Percentiles rank a stretch among this genome's conserved stretches.
These are phyloP conservation scores for Lepus americanus DNA, from an alignment of 2,113 vertebrate genomes.

Conservation along the genomic window DNA sequence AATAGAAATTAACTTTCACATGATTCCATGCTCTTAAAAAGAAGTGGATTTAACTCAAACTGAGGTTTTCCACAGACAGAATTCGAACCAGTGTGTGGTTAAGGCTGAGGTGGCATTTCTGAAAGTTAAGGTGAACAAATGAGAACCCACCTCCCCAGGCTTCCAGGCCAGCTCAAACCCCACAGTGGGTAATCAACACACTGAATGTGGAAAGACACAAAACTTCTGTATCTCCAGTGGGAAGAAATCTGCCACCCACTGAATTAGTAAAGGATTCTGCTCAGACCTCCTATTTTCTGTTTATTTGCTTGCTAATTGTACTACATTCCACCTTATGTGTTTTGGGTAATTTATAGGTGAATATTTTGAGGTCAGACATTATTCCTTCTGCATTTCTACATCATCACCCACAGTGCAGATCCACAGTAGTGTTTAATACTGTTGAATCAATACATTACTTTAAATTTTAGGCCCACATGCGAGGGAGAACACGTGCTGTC, in stretches of 20 bases:
- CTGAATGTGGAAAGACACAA: background rate
- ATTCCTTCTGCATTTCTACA: background rate
- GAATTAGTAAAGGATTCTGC: background rate
- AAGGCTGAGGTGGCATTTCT: background rate
- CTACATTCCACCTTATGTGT: background rate
- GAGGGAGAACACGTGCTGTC: no score
- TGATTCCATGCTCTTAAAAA: conserved; percentile 69
- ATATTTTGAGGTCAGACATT: background rate
- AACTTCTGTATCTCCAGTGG: background rate
- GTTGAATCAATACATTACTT: background rate
- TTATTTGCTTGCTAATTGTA: background rate
- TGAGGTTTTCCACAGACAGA: conserved; percentile 49
- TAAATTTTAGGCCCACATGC: background rate
- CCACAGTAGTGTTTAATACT: background rate
- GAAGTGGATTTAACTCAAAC: conserved; percentile 65
- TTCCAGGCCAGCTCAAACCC: background rate
- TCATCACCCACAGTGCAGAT: background rate
- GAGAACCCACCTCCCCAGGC: background rate
- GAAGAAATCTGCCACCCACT: background rate
- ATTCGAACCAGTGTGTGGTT: conserved; percentile 57
- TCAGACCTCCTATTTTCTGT: background rate
- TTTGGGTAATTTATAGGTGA: background rate
- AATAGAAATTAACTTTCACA: conserved; percentile 73
- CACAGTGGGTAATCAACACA: background rate
- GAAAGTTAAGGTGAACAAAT: conserved; percentile 59